A percentile compares a stretch with the other conserved stretches of the same genome.
These are phyloP conservation scores for Myotis planiceps DNA, from an alignment of 2,797 vertebrate species.

Conservation along the genomic window DNA sequence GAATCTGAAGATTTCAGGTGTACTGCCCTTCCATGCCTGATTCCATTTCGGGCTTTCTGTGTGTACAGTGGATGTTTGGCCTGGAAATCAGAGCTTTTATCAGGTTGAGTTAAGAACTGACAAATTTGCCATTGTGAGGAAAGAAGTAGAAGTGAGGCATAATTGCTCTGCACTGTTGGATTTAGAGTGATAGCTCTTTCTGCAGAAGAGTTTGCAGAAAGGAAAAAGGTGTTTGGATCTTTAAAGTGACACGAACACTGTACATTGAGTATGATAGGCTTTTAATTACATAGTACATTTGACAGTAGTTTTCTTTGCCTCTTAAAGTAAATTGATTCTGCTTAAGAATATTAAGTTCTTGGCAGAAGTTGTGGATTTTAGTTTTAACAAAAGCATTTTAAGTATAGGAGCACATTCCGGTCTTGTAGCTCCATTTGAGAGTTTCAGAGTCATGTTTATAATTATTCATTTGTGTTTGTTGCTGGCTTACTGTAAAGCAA, in stretches of 20 bases:
- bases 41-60: background rate
- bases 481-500: slow-evolving; percentile 70
- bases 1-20: background rate
- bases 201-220: slow-evolving; percentile 14
- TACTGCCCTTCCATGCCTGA: background rate
- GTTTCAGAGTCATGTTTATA: slow-evolving; percentile 51
- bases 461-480: slow-evolving; percentile 50
- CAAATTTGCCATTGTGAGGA: background rate
- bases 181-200: slow-evolving; percentile 34
- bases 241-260: background rate
- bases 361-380: background rate
- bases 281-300: background rate
- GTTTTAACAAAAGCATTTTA: slow-evolving; percentile 38
- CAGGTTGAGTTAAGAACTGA: background rate
- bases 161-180: background rate
- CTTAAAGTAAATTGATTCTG: background rate
- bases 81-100: background rate
- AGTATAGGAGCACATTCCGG: background rate
- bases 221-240: background rate
- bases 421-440: background rate
- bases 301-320: background rate
- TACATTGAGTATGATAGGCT: background rate
- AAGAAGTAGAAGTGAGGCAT: background rate
- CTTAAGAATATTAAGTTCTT: slow-evolving; percentile 40
- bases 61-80: background rate